phyloP scores from a whole-genome alignment of 2,113 vertebrate genomes.

The Alligator mississippiensis region DNA sequence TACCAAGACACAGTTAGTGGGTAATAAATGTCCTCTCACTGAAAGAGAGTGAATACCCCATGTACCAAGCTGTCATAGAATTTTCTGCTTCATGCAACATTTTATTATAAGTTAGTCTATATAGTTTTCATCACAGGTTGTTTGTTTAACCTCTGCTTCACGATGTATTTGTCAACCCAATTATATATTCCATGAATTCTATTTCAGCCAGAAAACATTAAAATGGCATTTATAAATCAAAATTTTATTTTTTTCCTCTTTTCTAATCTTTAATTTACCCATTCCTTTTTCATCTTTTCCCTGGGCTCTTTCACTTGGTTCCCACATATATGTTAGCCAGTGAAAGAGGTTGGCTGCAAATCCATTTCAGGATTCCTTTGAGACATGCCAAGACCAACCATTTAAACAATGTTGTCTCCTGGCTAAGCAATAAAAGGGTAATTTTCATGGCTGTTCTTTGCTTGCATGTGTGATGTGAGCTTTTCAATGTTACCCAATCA shows the following conservation, averaged over 20 bases:
- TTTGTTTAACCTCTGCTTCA: slow-evolving; percentile 56
- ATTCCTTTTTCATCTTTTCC: slow-evolving; percentile 49
- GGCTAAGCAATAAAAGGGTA: neutral
- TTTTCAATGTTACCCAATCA: slow-evolving; percentile 38
- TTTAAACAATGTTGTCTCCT: slow-evolving; percentile 18
- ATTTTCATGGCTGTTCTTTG: slow-evolving; percentile 18
- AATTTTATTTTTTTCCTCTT: slow-evolving; percentile 10
- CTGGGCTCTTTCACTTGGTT: slow-evolving; percentile 24
- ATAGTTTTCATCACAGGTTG: slow-evolving; percentile 27
- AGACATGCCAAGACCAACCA: neutral
- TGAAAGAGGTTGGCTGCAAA: slow-evolving; percentile 53
- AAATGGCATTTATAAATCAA: slow-evolving; percentile 36
- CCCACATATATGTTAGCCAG: slow-evolving; percentile 43
- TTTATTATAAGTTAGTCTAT: slow-evolving; percentile 39
- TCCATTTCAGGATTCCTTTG: slow-evolving; percentile 36
- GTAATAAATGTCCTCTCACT: slow-evolving; percentile 59
- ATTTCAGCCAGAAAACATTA: slow-evolving; percentile 1
- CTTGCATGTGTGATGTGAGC: neutral
- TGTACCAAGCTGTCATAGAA: slow-evolving; percentile 40
- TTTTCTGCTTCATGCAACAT: slow-evolving; percentile 59
- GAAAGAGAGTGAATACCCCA: slow-evolving; percentile 41
- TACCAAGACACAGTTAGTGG: slow-evolving; percentile 31
- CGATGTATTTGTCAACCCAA: slow-evolving; percentile 52
- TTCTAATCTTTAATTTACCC: slow-evolving; percentile 48
- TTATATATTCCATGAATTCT: neutral